Evolutionary conservation across 1,140 invertebrate species (phyloP).

Genomic region (Lutraria rhynchaena): DNA sequence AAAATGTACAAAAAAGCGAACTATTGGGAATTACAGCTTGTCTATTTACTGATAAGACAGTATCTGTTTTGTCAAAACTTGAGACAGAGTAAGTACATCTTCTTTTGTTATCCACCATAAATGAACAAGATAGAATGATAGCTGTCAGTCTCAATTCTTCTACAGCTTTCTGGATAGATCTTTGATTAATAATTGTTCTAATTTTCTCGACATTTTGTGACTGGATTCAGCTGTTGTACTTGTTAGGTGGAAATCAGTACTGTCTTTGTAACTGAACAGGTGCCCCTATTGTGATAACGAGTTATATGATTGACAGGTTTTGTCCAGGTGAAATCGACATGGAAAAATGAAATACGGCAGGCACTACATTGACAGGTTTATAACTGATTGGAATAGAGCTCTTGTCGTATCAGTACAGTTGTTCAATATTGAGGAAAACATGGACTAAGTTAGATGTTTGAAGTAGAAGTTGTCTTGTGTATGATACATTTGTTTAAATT

Average conservation of each 20-base stretch:
- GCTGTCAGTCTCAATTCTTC: conserved; percentile 23
- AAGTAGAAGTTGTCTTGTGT: no score
- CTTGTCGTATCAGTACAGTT: no score
- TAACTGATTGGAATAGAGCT: background rate
- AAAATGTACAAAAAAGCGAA: no score
- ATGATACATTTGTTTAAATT: no score
- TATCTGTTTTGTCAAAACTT: conserved; percentile 38
- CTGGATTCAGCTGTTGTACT: conserved; percentile 31
- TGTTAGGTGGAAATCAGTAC: conserved; percentile 25
- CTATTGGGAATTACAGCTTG: no score
- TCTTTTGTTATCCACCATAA: conserved; percentile 38
- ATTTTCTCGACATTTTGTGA: conserved; percentile 28
- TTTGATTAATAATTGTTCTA: conserved; percentile 41
- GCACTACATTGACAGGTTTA: conserved; percentile 38
- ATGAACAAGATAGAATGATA: conserved; percentile 26
- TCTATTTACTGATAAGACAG: conserved; percentile 12
- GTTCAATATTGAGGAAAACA: no score
- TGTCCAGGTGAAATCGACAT: conserved; percentile 56
- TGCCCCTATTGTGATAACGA: conserved; percentile 50
- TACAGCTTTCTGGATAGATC: conserved; percentile 6
- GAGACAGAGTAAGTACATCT: conserved; percentile 30
- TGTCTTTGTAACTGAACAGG: conserved; percentile 48
- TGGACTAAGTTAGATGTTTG: no score
- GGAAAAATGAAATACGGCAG: conserved; percentile 39
- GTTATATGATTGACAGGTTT: conserved; percentile 46